Evolutionary conservation across 2,797 vertebrate genomes (phyloP).

Genomic region (Liparis tanakae): DNA sequence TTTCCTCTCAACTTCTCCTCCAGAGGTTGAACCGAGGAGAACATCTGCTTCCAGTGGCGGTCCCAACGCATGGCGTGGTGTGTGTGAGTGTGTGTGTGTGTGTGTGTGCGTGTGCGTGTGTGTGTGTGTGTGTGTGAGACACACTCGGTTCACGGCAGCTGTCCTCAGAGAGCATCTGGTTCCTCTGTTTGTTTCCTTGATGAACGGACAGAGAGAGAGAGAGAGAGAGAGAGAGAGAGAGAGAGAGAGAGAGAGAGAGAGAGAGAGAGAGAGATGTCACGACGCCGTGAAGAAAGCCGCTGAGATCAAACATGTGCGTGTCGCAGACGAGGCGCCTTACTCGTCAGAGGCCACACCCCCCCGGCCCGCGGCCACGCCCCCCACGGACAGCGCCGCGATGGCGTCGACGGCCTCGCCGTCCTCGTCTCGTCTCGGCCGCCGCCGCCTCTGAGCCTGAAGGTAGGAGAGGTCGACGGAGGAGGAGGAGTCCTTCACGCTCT

Average conservation of each 20-base stretch:
- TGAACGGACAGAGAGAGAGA: conserved; percentile 25
- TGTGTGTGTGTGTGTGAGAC: conserved; percentile 25
- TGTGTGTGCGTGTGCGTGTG: background rate
- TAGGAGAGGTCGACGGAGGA: conserved; percentile 86
- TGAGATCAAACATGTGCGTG: too few species aligned
- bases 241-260: too few species aligned
- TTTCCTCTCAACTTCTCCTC: background rate
- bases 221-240: too few species aligned
- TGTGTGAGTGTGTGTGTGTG: conserved; percentile 1
- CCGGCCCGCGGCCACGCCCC: conserved; percentile 74
- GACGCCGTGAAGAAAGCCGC: too few species aligned
- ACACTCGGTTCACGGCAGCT: conserved; percentile 44
- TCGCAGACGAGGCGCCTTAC: conserved; percentile 31
- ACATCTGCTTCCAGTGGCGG: conserved; percentile 67
- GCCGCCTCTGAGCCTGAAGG: conserved; percentile 82
- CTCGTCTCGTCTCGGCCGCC: conserved; percentile 77
- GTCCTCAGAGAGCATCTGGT: conserved; percentile 60
- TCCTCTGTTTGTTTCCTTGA: conserved; percentile 62
- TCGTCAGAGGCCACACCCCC: conserved; percentile 71
- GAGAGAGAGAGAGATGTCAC: conserved; percentile 9
- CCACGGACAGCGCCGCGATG: conserved; percentile 89
- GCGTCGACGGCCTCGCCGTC: conserved; percentile 89
- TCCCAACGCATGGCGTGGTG: conserved; percentile 47
- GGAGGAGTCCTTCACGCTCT: conserved; percentile 84
- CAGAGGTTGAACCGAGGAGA: conserved; percentile 58